Percentiles rank a stretch among this genome's conserved stretches.
Evolutionary conservation across 2,888 invertebrate genomes (phyloP).

Genomic region (Calliphora vomitoria): DNA sequence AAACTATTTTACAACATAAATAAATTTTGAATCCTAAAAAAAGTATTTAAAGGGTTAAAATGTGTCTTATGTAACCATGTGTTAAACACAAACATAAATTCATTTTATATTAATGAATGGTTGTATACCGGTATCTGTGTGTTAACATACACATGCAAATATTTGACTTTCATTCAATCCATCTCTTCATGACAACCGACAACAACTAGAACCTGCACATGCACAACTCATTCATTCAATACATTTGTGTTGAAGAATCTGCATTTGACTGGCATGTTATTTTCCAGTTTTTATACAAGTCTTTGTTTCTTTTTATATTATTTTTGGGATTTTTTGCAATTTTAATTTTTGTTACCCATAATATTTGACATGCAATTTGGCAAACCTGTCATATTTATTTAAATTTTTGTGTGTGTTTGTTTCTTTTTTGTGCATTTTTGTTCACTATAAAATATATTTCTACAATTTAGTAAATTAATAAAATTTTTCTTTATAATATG

Average conservation of each 20-base stretch:
- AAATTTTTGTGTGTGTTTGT: neutral
- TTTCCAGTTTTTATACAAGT: neutral
- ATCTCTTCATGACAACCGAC: neutral
- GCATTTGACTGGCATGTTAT: slow-evolving; percentile 53
- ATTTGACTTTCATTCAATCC: slow-evolving; percentile 27
- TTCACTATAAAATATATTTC: neutral
- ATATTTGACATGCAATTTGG: slow-evolving; percentile 60
- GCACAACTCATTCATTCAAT: neutral
- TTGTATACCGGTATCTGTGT: neutral
- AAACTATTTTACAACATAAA: no score
- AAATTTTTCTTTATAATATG: neutral
- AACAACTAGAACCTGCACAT: neutral
- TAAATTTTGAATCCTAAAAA: no score
- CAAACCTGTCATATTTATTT: slow-evolving; percentile 52
- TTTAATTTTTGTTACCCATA: slow-evolving; percentile 17
- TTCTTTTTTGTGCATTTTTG: no score
- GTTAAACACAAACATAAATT: neutral
- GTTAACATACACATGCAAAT: neutral
- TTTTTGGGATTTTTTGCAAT: neutral
- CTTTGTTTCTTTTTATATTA: neutral
- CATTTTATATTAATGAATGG: neutral
- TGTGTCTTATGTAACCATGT: neutral
- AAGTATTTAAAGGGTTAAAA: no score
- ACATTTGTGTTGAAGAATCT: slow-evolving; percentile 3
- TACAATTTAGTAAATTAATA: neutral